Conservation (phyloP, 2,113 vertebrate species). For the Gopherus flavomarginatus region DNA sequence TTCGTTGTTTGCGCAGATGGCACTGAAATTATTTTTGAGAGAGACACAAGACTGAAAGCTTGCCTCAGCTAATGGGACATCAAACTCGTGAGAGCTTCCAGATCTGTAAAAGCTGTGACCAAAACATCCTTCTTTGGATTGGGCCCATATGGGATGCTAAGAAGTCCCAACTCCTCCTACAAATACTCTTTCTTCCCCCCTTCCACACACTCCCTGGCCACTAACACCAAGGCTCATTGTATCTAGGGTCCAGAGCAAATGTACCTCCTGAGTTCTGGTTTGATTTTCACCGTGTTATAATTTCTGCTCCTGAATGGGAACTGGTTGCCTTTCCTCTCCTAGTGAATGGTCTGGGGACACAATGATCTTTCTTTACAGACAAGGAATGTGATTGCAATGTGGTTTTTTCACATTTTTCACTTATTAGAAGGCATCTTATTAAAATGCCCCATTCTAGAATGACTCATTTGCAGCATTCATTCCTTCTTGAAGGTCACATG, state of each 20-base stretch:
- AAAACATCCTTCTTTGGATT: accelerated
- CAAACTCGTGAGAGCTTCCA: background rate
- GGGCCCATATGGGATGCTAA: accelerated
- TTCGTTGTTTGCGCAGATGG: background rate
- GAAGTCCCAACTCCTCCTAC: accelerated
- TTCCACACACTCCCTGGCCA: background rate
- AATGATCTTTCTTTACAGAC: background rate
- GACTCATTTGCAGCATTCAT: background rate
- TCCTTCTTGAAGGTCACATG: background rate
- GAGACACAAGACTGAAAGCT: background rate
- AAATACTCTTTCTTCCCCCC: background rate
- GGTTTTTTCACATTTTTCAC: background rate
- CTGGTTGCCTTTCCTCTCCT: background rate
- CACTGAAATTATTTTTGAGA: background rate
- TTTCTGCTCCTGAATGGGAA: background rate
- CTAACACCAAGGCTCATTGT: background rate
- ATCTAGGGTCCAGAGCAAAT: background rate
- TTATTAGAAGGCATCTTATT: background rate
- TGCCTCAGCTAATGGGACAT: accelerated
- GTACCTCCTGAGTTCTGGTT: background rate
- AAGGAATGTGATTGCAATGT: background rate
- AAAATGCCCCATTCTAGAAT: background rate
- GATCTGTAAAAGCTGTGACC: accelerated
- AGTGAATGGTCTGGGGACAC: no score
- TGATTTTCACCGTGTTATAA: background rate